Evolutionary conservation across 2,113 vertebrate species (phyloP).

Genomic region (Panthera uncia): DNA sequence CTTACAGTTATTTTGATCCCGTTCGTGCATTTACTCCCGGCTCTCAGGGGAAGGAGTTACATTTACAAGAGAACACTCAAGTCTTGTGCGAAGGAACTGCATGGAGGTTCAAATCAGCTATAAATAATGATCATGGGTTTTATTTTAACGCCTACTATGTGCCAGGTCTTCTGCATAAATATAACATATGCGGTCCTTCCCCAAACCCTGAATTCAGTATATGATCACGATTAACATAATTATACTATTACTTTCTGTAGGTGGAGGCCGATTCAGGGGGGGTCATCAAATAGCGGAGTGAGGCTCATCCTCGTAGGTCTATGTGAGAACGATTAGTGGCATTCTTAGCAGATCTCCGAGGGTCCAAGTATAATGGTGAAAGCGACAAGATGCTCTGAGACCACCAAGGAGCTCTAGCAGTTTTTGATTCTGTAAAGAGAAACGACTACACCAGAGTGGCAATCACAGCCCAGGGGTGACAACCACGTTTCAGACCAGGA

Average conservation of each 20-base stretch:
- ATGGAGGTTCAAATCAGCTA: background rate
- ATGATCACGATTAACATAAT: background rate
- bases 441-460: too few relatives aligned
- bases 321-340: too few relatives aligned
- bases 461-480: background rate
- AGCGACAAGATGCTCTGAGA: background rate
- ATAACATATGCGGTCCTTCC: too few relatives aligned
- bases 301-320: background rate
- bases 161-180: background rate
- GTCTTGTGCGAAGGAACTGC: background rate
- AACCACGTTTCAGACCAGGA: background rate
- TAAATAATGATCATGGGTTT: background rate
- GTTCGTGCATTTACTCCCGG: background rate
- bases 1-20: background rate
- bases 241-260: background rate
- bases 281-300: background rate
- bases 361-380: background rate
- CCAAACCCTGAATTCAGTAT: background rate
- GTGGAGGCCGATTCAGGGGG: background rate
- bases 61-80: background rate
- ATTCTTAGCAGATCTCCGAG: background rate
- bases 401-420: background rate
- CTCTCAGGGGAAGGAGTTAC: background rate
- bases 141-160: background rate
- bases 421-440: background rate